Evolutionary conservation across 2,113 vertebrate species (phyloP).

Genomic region (Callipepla squamata): DNA sequence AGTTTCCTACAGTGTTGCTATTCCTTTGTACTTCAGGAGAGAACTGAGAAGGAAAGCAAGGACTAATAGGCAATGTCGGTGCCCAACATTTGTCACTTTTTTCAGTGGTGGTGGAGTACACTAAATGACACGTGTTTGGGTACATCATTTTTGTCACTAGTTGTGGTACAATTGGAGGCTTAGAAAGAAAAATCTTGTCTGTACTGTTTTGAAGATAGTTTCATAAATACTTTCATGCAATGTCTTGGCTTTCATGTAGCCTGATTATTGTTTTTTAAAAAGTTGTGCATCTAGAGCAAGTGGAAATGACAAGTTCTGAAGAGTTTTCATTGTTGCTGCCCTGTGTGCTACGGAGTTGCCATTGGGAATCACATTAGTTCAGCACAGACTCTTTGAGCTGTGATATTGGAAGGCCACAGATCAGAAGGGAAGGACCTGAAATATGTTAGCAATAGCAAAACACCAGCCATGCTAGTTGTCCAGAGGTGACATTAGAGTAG

Average conservation of each 20-base stretch:
- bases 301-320: background rate
- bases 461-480: background rate
- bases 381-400: background rate
- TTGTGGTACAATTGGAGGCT: background rate
- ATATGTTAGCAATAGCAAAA: background rate
- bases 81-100: background rate
- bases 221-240: background rate
- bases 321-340: fast-evolving
- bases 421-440: background rate
- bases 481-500: background rate
- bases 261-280: background rate
- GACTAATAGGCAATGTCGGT: background rate
- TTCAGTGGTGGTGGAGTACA: background rate
- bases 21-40: background rate
- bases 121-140: background rate
- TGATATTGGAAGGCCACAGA: background rate
- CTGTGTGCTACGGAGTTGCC: fast-evolving
- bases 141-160: fast-evolving
- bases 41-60: background rate
- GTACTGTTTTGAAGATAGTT: background rate
- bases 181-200: background rate
- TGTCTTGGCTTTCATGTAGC: background rate
- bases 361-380: fast-evolving
- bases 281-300: background rate
- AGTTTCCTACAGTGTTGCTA: background rate